Percentiles rank a stretch among this genome's conserved stretches.
These are phyloP conservation scores for Nemurella pictetii DNA, from an alignment of 2,888 invertebrate genomes.

Conservation along the genomic window DNA sequence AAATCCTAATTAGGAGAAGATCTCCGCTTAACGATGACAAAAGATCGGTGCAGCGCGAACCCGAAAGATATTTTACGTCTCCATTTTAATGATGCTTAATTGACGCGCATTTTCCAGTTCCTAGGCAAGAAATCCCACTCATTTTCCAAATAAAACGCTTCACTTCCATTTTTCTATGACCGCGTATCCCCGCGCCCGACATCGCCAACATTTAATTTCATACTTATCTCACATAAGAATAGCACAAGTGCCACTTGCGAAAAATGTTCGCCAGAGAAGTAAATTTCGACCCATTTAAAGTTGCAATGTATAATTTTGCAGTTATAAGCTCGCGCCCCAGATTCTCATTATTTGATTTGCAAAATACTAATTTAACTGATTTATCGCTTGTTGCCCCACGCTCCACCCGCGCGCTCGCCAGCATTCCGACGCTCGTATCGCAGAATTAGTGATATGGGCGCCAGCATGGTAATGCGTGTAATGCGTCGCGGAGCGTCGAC, in stretches of 20 bases:
- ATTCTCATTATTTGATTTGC: neutral
- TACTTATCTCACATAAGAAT: neutral
- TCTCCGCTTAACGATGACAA: neutral
- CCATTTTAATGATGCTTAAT: neutral
- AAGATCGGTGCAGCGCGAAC: neutral
- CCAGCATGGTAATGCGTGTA: neutral
- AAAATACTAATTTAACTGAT: neutral
- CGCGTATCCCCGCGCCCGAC: neutral
- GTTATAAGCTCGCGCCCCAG: neutral
- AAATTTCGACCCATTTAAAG: neutral
- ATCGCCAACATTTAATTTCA: neutral
- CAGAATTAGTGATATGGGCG: neutral
- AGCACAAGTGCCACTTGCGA: neutral
- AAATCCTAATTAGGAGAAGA: constrained; percentile 14
- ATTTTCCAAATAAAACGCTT: too few relatives aligned
- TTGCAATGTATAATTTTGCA: neutral
- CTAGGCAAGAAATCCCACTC: too few relatives aligned
- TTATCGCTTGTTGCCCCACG: neutral
- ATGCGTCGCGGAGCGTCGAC: neutral
- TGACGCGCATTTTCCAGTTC: neutral
- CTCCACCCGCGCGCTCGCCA: neutral
- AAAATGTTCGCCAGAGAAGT: neutral
- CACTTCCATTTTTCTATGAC: too few relatives aligned
- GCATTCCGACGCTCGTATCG: neutral
- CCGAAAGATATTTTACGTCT: neutral